These are phyloP conservation scores for Stenodera caucasica DNA, from an alignment of 2,888 invertebrate species.

Conservation along the genomic window DNA sequence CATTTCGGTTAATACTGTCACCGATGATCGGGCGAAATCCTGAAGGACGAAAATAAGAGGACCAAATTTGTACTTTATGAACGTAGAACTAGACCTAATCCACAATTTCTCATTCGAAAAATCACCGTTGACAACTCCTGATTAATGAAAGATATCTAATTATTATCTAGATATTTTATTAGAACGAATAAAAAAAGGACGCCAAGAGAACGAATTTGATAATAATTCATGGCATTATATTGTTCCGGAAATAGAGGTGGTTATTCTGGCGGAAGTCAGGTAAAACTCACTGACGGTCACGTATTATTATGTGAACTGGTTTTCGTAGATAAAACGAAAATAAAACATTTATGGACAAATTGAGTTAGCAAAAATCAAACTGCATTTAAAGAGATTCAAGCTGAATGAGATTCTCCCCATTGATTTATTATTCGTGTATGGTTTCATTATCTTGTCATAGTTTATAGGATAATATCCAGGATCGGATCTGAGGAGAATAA, in stretches of 20 bases:
- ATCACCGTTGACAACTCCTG: conserved; percentile 13
- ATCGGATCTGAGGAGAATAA: too few species aligned
- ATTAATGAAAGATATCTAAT: conserved; percentile 13
- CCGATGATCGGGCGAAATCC: neutral
- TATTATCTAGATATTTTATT: neutral
- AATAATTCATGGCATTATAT: conserved; percentile 5
- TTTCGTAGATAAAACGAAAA: neutral
- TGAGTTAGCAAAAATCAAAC: conserved; percentile 11
- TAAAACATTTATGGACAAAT: neutral
- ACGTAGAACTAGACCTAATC: conserved; percentile 24
- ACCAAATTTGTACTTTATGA: neutral
- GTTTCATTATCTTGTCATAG: too few species aligned
- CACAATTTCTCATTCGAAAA: conserved; percentile 33
- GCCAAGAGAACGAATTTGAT: neutral
- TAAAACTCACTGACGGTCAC: neutral
- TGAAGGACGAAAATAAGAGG: conserved; percentile 1
- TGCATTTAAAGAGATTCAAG: neutral
- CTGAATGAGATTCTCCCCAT: too few species aligned
- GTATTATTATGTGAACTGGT: neutral
- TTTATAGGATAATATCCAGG: too few species aligned
- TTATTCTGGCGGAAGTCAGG: conserved; percentile 9
- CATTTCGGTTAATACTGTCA: conserved; percentile 17
- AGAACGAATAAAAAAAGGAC: too few species aligned
- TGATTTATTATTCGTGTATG: too few species aligned
- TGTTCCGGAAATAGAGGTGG: conserved; percentile 6